Evolutionary conservation across 2,113 vertebrate species (phyloP), one percentile per base, ranked within the genome.

Genomic region (Drymodes brunneopygia): DNA sequence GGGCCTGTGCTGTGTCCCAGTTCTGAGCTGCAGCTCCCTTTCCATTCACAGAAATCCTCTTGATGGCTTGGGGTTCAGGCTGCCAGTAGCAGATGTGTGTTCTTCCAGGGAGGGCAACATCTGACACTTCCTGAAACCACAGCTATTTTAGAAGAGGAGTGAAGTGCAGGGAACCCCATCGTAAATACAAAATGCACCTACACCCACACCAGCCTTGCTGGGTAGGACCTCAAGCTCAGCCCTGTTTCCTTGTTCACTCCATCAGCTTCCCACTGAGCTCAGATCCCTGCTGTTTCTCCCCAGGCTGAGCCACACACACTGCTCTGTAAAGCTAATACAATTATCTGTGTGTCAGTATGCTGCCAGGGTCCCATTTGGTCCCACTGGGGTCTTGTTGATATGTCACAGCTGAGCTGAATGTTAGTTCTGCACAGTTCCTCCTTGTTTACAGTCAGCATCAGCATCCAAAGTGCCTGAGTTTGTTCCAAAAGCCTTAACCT

Each of bases 291-390:
- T 91, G 53, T 84, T 92, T 89, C 84, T 94, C 83, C 88, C 69
- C 11, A 25, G 57, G 81, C 94, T 67, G 64, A 77, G 44, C 64
- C 61, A 74, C 45, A 66, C 4, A 75, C 75, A 61, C 82, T 40
- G 69, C 53, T 94, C 69, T 85, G 77, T 54, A 89, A 74, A 95
- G 86, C 81, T 96, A 61, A 86, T 87, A 91, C 65, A 89, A 69
- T 96, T 92, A 95, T 84, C 91, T 75, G 2, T 18, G 60, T 93
- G 89, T 85, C 91, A 92, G 3, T 90, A 86, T 35, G 67, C 86
- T 92, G 72, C 83, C 83, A 33, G 0, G 1, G 82, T 86, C 75
- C 82, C 79, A 35, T 90, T 94, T 86, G 75, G 82, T 93, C 86
- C 80, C 94, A 88, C 58, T 80, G 85, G 70, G 71, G 60, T 88